These are phyloP conservation scores for Drosophila setosimentum DNA, from an alignment of 2,888 invertebrate genomes.

Conservation along the genomic window DNA sequence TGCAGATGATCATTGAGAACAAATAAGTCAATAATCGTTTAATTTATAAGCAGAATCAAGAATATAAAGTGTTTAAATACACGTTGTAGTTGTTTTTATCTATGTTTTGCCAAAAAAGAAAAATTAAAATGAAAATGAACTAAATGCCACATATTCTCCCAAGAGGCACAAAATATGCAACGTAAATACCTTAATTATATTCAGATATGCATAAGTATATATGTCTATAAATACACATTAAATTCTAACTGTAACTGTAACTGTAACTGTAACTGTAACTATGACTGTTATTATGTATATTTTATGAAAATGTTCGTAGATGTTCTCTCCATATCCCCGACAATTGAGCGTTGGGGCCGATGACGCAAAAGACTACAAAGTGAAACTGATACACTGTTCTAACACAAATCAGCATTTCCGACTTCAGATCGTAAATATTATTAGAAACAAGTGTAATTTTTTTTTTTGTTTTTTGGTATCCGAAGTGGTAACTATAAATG, in stretches of 20 bases:
- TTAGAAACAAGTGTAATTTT: conserved; percentile 20
- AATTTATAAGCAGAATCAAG: neutral
- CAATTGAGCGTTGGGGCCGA: conserved; percentile 47
- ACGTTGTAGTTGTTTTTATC: conserved; percentile 28
- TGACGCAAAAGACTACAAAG: conserved; percentile 57
- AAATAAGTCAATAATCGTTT: conserved; percentile 88
- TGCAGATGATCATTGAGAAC: conserved; percentile 96
- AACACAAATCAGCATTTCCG: conserved; percentile 40
- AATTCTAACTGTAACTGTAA: conserved; percentile 32
- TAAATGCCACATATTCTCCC: conserved; percentile 33
- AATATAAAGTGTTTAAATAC: conserved; percentile 1
- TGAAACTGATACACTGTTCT: conserved; percentile 38
- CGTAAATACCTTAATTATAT: neutral
- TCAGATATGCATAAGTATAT: conserved; percentile 8
- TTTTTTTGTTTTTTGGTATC: too few species aligned
- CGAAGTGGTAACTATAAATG: conserved; percentile 17
- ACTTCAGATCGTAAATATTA: conserved; percentile 31
- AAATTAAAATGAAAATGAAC: conserved; percentile 30
- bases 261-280: conserved; percentile 37
- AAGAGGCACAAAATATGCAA: conserved; percentile 33
- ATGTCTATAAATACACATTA: neutral
- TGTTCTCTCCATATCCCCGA: conserved; percentile 42
- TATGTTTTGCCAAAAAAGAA: conserved; percentile 39
- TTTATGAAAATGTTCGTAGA: conserved; percentile 36
- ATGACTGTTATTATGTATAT: conserved; percentile 26